phyloP scores from a whole-genome alignment of 2,888 invertebrate species.

The Drosophila testacea region DNA sequence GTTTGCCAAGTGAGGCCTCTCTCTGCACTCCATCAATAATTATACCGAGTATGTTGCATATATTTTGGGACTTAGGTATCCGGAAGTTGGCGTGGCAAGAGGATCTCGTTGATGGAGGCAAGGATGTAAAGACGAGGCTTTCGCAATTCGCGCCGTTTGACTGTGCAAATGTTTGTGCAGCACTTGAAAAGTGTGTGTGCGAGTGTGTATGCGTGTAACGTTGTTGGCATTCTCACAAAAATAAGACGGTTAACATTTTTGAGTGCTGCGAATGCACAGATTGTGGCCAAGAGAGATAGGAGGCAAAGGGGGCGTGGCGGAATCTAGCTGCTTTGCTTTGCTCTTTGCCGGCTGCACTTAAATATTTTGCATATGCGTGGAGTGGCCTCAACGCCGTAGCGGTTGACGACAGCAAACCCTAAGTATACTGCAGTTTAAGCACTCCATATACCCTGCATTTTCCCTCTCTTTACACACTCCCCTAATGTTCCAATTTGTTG shows the following conservation, averaged over 20 bases:
- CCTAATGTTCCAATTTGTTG: conserved; percentile 46
- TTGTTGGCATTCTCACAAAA: conserved; percentile 48
- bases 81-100: conserved; percentile 16
- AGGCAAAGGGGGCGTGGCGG: conserved; percentile 2
- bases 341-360: conserved; percentile 75
- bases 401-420: conserved; percentile 57
- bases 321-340: conserved; percentile 69
- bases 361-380: conserved; percentile 77
- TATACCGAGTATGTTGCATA: conserved; percentile 71
- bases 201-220: conserved; percentile 23
- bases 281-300: conserved; percentile 14
- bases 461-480: background rate
- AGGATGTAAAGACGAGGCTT: conserved; percentile 2
- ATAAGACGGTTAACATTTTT: conserved; percentile 75
- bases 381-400: conserved; percentile 50
- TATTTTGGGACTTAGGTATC: conserved; percentile 51
- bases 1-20: conserved; percentile 47
- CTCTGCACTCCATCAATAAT: conserved; percentile 74
- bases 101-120: background rate
- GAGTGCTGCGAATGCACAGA: conserved; percentile 57
- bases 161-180: conserved; percentile 74
- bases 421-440: conserved; percentile 55
- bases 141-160: conserved; percentile 63
- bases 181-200: conserved; percentile 58
- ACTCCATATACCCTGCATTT: background rate